Evolutionary conservation across 2,888 invertebrate genomes (phyloP).

Genomic region (Synergus umbraculus): DNA sequence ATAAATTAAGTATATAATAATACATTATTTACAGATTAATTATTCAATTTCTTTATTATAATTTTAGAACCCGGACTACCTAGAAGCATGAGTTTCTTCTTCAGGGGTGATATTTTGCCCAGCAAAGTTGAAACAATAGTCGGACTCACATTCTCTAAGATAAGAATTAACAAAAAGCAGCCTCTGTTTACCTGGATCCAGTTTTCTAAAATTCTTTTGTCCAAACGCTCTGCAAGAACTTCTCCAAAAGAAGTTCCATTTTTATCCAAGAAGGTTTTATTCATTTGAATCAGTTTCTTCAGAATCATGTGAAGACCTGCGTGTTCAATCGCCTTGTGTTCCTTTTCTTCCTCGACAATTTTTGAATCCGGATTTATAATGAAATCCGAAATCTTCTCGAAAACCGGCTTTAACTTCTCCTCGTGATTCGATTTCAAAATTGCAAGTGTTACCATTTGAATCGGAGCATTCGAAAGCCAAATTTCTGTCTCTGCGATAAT

Average conservation of each 20-base stretch:
- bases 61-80: conserved; percentile 82
- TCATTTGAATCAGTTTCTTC: conserved; percentile 86
- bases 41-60: conserved; percentile 79
- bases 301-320: conserved; percentile 87
- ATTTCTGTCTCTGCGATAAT: conserved; percentile 81
- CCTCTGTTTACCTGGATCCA: conserved; percentile 88
- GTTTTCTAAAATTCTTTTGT: conserved; percentile 79
- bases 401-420: conserved; percentile 76
- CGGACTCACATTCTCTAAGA: conserved; percentile 82
- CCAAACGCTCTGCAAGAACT: conserved; percentile 79
- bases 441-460: conserved; percentile 84
- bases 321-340: conserved; percentile 82
- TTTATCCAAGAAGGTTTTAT: conserved; percentile 78
- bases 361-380: conserved; percentile 80
- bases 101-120: conserved; percentile 79
- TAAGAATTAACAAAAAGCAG: conserved; percentile 85
- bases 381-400: conserved; percentile 77
- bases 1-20: conserved; percentile 78
- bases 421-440: conserved; percentile 83
- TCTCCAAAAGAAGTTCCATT: conserved; percentile 79
- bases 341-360: conserved; percentile 75
- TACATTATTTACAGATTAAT: conserved; percentile 72
- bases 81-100: conserved; percentile 75
- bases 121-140: conserved; percentile 77
- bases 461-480: conserved; percentile 85